Conservation (phyloP, 2,888 invertebrate species). For the Theristus sp. region DNA sequence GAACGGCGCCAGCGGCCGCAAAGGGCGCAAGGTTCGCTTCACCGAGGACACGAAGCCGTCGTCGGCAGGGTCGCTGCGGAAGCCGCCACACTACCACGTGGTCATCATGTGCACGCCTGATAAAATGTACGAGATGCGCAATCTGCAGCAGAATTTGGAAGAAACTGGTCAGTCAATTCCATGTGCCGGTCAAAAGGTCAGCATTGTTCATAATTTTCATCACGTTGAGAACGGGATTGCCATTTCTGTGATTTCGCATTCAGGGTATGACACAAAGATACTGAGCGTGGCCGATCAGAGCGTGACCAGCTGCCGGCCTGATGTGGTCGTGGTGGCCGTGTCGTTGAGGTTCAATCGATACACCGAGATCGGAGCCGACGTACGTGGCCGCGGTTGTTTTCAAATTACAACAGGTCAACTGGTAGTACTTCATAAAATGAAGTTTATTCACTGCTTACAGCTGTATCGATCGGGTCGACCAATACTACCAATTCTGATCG, state of each 20-base stretch:
- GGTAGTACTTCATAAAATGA: no score
- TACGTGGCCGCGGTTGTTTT: no score
- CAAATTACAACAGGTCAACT: no score
- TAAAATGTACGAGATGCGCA: constrained; percentile 1
- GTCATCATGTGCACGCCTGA: background rate
- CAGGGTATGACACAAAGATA: background rate
- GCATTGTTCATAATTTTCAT: no score
- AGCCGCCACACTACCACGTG: background rate
- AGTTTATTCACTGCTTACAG: no score
- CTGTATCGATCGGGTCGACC: background rate
- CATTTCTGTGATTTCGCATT: no score
- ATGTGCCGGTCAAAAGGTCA: background rate
- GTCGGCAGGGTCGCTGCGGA: background rate
- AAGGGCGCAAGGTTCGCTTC: background rate
- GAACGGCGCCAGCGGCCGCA: no score
- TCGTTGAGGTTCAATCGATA: background rate
- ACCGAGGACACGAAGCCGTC: background rate
- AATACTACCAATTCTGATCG: background rate
- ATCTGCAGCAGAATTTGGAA: background rate
- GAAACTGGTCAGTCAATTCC: background rate
- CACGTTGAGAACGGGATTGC: no score
- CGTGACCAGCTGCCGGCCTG: background rate
- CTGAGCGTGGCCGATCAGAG: background rate
- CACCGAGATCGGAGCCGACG: background rate
- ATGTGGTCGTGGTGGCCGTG: background rate